A percentile compares a stretch with the other conserved stretches of the same genome.
Conservation (phyloP, 2,113 vertebrate genomes). For the Pogona vitticeps region DNA sequence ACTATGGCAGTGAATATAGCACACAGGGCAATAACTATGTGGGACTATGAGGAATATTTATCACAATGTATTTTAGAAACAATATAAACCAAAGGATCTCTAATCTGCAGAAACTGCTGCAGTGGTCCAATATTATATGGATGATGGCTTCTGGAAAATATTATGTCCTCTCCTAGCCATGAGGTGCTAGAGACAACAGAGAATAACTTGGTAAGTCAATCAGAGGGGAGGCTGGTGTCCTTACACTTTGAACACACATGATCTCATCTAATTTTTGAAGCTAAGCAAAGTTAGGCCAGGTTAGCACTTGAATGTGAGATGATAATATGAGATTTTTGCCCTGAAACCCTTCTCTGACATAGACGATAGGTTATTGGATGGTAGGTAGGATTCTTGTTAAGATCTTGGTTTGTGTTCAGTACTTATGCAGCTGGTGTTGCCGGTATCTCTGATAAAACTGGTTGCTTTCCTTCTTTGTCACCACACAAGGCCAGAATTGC, state of each 20-base stretch:
- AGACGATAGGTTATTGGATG: no score
- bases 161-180: not conserved
- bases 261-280: no score
- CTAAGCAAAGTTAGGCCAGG: no score
- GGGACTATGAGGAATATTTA: not conserved
- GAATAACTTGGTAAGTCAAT: not conserved
- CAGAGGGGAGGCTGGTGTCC: no score
- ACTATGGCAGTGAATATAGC: not conserved
- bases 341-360: no score
- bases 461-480: not conserved
- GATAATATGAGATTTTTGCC: no score
- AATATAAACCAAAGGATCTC: not conserved
- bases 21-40: not conserved
- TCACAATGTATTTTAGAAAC: not conserved
- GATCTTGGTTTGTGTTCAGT: not conserved
- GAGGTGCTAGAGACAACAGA: not conserved
- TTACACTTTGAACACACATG: no score
- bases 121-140: not conserved
- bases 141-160: not conserved
- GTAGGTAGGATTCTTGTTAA: not conserved
- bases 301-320: no score
- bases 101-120: not conserved
- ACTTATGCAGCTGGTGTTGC: not conserved
- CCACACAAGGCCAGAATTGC: not conserved
- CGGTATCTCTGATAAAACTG: not conserved